Evolutionary conservation across 1,140 invertebrate genomes (phyloP).

Genomic region (Cylas formicarius): DNA sequence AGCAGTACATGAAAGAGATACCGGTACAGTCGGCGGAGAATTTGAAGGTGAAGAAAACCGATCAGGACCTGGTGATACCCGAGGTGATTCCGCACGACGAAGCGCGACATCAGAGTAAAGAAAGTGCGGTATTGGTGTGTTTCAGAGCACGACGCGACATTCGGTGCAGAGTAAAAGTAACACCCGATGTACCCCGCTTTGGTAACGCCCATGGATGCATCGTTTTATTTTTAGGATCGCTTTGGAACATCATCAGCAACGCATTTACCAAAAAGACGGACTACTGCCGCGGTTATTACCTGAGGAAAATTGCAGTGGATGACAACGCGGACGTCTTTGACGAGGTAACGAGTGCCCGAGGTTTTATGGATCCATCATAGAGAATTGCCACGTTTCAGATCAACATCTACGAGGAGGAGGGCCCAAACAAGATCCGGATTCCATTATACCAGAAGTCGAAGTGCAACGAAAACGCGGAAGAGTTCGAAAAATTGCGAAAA

Average conservation of each 20-base stretch:
- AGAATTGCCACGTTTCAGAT: constrained; percentile 11
- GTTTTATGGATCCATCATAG: neutral
- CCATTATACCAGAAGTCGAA: constrained; percentile 8
- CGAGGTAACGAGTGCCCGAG: constrained; percentile 14
- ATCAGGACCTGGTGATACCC: constrained; percentile 27
- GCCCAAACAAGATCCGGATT: constrained; percentile 18
- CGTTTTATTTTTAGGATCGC: constrained; percentile 9
- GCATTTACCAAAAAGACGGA: constrained; percentile 1
- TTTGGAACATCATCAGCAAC: constrained; percentile 9
- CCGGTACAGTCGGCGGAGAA: constrained; percentile 74
- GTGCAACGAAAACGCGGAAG: constrained; percentile 17
- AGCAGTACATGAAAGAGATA: constrained; percentile 67
- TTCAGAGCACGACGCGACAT: no score
- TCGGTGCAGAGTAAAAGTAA: no score
- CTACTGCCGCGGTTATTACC: constrained; percentile 4
- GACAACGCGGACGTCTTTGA: constrained; percentile 14
- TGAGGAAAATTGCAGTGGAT: constrained; percentile 16
- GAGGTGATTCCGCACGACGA: no score
- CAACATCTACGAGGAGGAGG: constrained; percentile 18
- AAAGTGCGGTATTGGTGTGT: no score
- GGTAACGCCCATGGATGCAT: no score
- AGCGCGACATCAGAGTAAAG: no score
- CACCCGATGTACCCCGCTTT: no score
- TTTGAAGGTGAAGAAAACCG: constrained; percentile 47
- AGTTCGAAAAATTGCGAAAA: constrained; percentile 23